Conservation (phyloP, 1,140 invertebrate genomes). For the Goniozus legneri region DNA sequence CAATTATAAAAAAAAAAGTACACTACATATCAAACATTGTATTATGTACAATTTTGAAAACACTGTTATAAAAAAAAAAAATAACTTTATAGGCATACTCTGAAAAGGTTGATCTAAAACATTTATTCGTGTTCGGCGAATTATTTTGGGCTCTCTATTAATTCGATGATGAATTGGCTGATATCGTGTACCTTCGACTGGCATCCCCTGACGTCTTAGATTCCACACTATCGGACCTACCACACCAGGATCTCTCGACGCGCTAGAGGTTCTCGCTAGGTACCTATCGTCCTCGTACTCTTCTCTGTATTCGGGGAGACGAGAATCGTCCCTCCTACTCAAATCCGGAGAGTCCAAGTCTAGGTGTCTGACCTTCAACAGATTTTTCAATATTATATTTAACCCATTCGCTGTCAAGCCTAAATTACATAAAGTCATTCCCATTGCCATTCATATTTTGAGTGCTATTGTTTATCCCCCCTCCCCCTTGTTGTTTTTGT, state of each 20-base stretch:
- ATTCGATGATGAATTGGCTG: no score
- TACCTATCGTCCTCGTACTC: slow-evolving; percentile 23
- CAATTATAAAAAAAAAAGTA: neutral
- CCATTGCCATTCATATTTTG: no score
- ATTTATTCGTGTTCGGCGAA: neutral
- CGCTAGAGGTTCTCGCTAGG: slow-evolving; percentile 42
- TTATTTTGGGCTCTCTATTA: neutral
- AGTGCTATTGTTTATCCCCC: no score
- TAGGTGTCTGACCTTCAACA: slow-evolving; percentile 40
- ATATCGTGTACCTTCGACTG: slow-evolving; percentile 35
- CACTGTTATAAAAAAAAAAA: no score
- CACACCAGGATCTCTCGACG: slow-evolving; percentile 72
- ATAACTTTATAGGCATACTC: no score
- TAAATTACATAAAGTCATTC: no score
- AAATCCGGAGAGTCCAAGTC: slow-evolving; percentile 43
- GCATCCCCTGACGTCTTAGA: slow-evolving; percentile 52
- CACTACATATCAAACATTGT: neutral
- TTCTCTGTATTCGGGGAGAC: slow-evolving; percentile 1
- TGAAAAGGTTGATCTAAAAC: no score
- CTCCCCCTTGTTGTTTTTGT: no score
- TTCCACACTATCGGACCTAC: slow-evolving; percentile 79
- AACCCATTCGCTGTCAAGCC: no score
- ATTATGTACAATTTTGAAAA: neutral
- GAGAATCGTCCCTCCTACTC: slow-evolving; percentile 17
- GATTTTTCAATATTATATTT: no score